Evolutionary conservation across 1,140 invertebrate genomes (phyloP).

Genomic region (Drusus annulatus): DNA sequence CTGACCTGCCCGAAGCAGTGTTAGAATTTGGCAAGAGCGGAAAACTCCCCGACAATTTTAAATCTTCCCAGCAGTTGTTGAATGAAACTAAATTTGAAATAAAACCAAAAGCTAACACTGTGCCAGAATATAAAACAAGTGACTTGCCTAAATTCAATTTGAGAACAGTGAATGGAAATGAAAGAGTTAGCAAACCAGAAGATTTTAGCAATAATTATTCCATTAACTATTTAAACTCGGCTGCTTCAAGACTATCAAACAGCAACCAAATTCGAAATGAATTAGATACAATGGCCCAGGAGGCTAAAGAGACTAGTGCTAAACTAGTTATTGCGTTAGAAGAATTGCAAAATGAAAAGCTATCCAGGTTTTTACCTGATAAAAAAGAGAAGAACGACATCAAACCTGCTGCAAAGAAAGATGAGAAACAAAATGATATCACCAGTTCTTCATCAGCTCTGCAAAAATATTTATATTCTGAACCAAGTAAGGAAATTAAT

Average conservation of each 20-base stretch:
- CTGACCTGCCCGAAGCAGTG: conserved; percentile 62
- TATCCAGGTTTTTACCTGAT: background rate
- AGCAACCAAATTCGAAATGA: conserved; percentile 68
- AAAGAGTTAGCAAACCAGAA: background rate
- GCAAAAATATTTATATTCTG: background rate
- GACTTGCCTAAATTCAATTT: background rate
- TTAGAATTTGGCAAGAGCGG: conserved; percentile 61
- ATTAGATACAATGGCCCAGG: conserved; percentile 73
- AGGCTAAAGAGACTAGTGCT: conserved; percentile 73
- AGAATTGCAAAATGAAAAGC: conserved; percentile 65
- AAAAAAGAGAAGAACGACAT: background rate
- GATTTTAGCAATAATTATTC: background rate
- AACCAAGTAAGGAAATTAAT: conserved; percentile 1
- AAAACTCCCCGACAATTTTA: conserved; percentile 62
- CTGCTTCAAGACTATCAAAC: background rate
- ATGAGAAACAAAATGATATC: background rate
- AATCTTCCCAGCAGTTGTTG: conserved; percentile 34
- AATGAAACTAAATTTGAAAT: background rate
- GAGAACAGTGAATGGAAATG: background rate
- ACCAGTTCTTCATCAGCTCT: background rate
- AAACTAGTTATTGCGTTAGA: conserved; percentile 69
- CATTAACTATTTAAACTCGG: no score
- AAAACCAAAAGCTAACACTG: background rate
- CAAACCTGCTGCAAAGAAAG: background rate
- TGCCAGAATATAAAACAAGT: background rate